Evolutionary conservation across 2,797 vertebrate genomes (phyloP), one percentile per base, ranked within the genome.

Genomic region (Spea hammondii): DNA sequence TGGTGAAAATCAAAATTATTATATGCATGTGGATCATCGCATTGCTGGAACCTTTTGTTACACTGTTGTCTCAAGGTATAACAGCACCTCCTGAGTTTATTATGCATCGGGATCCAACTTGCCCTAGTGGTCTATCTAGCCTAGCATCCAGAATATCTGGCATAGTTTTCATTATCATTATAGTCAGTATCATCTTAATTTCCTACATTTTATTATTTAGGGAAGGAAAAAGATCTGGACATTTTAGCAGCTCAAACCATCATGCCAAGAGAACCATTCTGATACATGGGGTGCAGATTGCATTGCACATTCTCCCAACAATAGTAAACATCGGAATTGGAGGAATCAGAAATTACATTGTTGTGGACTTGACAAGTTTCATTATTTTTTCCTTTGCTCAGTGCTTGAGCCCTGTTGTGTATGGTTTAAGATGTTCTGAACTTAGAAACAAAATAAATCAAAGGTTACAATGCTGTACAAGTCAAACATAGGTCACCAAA

Each of bases 391-490:
- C 86, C 6, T 85, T 90, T 74, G 84, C 87, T 0, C 87, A 90
- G 10, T 86, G 83, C 54, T 86, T 90, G 79, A 92, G 88, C 70
- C 83, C 89, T 67, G 79, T 91, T 51, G 85, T 93, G 79, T 92
- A 89, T 4, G 90, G 90, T 49, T 84, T 91, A 57, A 49, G 65
- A 80, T 88, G 85, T 77, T 85, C 83, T 81, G 87, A 89, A 10
- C 82, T 91, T 55, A 71, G 82, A 60, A 83, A 79, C 32, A 83
- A 83, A 53, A 5, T 87, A 70, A 54, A 47, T 13, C 0, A 8
- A 72, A 76, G 32, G 44, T 13, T 66, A 5, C 14, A 13, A 9
- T 80, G 67, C 50, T 64, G 55, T 65, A 11, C 13, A 55, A 8
- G 4, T 17, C 8, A 17, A 8, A 12, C 32, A 44, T 54, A 47